These are phyloP conservation scores for Scaptomyza flava DNA, from an alignment of 2,888 invertebrate genomes.

Conservation along the genomic window DNA sequence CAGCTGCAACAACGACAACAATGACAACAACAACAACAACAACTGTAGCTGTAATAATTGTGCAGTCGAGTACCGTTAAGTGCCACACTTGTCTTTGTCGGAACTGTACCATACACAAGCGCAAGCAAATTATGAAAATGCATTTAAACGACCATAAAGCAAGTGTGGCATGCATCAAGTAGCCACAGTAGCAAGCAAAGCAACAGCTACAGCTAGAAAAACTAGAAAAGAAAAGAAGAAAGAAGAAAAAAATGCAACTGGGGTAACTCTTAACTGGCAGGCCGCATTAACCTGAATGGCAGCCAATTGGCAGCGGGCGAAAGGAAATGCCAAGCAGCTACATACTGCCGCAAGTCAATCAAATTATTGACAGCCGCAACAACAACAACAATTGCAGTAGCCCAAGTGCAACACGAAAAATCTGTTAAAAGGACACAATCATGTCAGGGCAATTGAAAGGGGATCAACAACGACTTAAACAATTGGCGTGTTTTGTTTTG, in stretches of 20 bases:
- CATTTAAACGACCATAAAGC: slow-evolving; percentile 45
- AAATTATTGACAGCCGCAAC: slow-evolving; percentile 68
- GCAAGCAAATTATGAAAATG: slow-evolving; percentile 71
- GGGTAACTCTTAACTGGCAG: slow-evolving; percentile 43
- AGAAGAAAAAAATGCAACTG: slow-evolving; percentile 28
- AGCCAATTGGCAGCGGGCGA: slow-evolving; percentile 65
- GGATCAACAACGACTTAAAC: slow-evolving; percentile 24
- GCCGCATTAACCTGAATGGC: slow-evolving; percentile 75
- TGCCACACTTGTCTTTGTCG: slow-evolving; percentile 71
- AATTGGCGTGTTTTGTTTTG: slow-evolving; percentile 32
- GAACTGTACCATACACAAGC: slow-evolving; percentile 60
- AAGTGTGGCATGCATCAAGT: slow-evolving; percentile 2
- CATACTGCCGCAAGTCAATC: slow-evolving; percentile 74
- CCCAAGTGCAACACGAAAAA: slow-evolving; percentile 52
- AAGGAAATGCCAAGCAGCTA: slow-evolving; percentile 44
- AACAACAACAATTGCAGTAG: slow-evolving; percentile 37
- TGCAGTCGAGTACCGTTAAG: slow-evolving; percentile 61
- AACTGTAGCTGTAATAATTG: slow-evolving; percentile 55
- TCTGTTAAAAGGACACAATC: slow-evolving; percentile 76
- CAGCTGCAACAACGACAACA: not conserved
- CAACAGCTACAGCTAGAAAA: slow-evolving; percentile 48
- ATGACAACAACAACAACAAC: not conserved
- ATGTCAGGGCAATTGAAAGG: slow-evolving; percentile 66
- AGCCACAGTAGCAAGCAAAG: slow-evolving; percentile 18
- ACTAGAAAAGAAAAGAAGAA: slow-evolving; percentile 56